Evolutionary conservation across 1,140 invertebrate species (phyloP), one percentile per base, ranked within the genome.

Genomic region (Euwallacea fornicatus): DNA sequence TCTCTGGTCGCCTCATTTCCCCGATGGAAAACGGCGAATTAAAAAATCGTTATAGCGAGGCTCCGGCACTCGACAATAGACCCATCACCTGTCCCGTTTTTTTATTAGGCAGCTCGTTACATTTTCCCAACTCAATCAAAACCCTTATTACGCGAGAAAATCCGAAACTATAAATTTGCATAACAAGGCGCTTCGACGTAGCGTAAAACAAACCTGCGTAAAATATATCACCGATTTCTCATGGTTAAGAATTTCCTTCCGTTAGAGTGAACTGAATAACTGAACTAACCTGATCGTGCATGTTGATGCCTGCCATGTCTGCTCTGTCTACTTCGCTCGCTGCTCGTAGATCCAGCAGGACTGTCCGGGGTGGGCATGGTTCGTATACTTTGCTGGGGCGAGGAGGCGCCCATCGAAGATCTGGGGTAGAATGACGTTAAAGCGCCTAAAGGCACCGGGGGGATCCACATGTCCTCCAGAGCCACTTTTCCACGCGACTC

Each of bases 401-500:
- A 81, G 67, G 83, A 83, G 42, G 81, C 75, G 21, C 78, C 78
- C 61, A 84, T 75, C 10, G 81, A 47, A 60, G 82, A 85, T 58
- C 86, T 85, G 44, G 83, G 82, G 66, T 82, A 83, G 73, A 82
- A 82, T 47, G 83, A 80, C 41, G 83, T 84, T 67, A 81, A 81
- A 56, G 78, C 80, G 7, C 78, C 78, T 68, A 83, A 78, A 58
- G 85, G 83, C 55, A 83, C 58, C 4, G 90, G 87, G 63, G 89
- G 89, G 64, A 92, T 83, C 88, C 89, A 90, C 94, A 96, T 96
- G 58, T 96, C 91, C 83, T 97, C 94, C 64, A 98, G 83, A 10
- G 95, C 90, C 61, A 95, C 87, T 76, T 93, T 90, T 44, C 95
- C 95, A 69, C 88, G 87, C 8, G 94, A 96, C 83, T 98, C 96